Evolutionary conservation across 2,888 invertebrate genomes (phyloP).

Genomic region (Trichogramma dendrolimi): DNA sequence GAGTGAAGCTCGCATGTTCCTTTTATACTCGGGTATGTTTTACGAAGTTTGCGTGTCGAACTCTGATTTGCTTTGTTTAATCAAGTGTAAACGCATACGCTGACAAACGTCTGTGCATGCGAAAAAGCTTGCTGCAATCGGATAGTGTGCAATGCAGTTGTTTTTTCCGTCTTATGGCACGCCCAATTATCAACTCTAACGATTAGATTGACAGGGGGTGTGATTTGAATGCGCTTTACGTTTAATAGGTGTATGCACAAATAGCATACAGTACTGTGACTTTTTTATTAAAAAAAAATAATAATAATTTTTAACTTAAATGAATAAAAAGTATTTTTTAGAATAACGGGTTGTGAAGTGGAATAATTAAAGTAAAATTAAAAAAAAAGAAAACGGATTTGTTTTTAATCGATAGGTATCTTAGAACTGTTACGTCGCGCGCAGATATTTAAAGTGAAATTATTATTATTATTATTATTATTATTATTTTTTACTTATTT

Average conservation of each 20-base stretch:
- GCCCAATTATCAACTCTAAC: conserved; percentile 36
- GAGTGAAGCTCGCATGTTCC: conserved; percentile 47
- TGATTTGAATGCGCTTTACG: conserved; percentile 33
- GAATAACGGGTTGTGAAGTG: no score
- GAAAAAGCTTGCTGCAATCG: conserved; percentile 32
- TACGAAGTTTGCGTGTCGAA: conserved; percentile 50
- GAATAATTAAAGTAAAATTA: neutral
- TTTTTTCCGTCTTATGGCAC: no score
- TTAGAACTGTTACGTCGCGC: no score
- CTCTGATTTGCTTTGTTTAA: conserved; percentile 52
- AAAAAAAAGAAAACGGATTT: conserved; percentile 10
- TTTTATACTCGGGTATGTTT: conserved; percentile 28
- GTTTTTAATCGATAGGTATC: no score
- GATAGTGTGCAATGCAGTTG: conserved; percentile 37
- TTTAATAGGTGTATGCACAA: conserved; percentile 22
- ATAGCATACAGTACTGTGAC: no score
- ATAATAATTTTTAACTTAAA: conserved; percentile 17
- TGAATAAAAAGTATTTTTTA: conserved; percentile 16
- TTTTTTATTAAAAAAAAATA: no score
- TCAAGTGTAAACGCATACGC: conserved; percentile 43
- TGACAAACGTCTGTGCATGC: conserved; percentile 5
- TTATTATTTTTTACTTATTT: no score
- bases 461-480: no score
- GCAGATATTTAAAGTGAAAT: no score
- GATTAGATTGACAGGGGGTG: conserved; percentile 26